Conservation (phyloP, 1,140 invertebrate genomes). For the Bombus difficillimus region DNA sequence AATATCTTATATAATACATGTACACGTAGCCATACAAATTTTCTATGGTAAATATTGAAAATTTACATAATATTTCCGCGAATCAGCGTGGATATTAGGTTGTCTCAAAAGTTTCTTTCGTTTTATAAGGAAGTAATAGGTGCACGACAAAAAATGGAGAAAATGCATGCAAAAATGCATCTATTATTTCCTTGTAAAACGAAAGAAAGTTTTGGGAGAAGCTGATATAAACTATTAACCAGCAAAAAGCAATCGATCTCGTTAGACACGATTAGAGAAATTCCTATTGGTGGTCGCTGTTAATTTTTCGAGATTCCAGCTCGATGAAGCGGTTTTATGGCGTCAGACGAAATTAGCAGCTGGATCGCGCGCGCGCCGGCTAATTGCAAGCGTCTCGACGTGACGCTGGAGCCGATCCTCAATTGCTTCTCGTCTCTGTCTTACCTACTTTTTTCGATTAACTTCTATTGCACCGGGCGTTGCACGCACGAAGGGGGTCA, state of each 20-base stretch:
- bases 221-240: neutral
- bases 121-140: no score
- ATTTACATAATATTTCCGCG: no score
- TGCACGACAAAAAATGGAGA: no score
- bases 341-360: constrained; percentile 43
- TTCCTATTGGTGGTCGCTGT: neutral
- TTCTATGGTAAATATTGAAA: no score
- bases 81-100: no score
- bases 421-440: constrained; percentile 26
- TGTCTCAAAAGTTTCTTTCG: no score
- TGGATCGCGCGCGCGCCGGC: constrained; percentile 28
- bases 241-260: neutral
- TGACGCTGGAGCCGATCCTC: constrained; percentile 33
- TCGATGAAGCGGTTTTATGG: neutral
- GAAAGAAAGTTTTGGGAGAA: no score
- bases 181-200: no score
- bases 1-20: no score
- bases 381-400: constrained; percentile 50
- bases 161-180: no score
- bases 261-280: neutral
- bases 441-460: constrained; percentile 50
- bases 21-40: no score
- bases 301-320: constrained; percentile 6
- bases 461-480: constrained; percentile 35
- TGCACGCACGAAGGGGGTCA: constrained; percentile 49